Evolutionary conservation across 2,888 invertebrate species (phyloP).

Genomic region (Cephus rjabovi): DNA sequence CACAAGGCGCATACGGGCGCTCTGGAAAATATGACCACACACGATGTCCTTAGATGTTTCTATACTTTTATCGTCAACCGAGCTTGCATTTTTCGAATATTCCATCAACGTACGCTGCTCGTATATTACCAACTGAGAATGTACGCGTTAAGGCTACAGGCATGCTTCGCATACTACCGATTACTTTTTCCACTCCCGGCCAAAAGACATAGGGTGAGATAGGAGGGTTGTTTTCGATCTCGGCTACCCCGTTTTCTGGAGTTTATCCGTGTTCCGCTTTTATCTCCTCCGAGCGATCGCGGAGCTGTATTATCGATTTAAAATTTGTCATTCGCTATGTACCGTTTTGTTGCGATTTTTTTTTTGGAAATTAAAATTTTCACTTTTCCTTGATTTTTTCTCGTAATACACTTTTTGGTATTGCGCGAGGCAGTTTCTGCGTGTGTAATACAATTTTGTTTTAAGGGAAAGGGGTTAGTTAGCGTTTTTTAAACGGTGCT

Average conservation of each 20-base stretch:
- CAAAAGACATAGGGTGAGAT: background rate
- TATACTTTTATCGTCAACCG: slow-evolving; percentile 47
- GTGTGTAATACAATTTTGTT: background rate
- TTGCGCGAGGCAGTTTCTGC: background rate
- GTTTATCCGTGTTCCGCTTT: background rate
- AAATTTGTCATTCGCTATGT: background rate
- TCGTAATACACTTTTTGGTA: background rate
- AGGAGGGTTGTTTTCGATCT: too few species aligned
- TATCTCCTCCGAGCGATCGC: background rate
- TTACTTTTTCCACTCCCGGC: slow-evolving; percentile 36
- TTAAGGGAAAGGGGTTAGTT: background rate
- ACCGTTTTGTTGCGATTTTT: too few species aligned
- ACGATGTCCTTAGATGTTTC: slow-evolving; percentile 30
- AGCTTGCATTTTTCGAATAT: slow-evolving; percentile 60
- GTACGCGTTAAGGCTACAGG: slow-evolving; percentile 33
- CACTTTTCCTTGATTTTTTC: background rate
- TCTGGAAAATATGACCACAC: slow-evolving; percentile 24
- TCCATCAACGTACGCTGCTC: slow-evolving; percentile 59
- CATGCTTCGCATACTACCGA: slow-evolving; percentile 49
- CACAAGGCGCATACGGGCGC: background rate
- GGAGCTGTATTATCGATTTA: background rate
- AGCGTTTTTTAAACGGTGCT: background rate
- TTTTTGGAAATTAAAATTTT: too few species aligned
- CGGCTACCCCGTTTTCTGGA: background rate
- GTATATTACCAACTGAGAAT: slow-evolving; percentile 56